These are phyloP conservation scores for rabbit (Oryctolagus cuniculus) DNA, from an alignment of 2,113 vertebrate genomes.

Conservation along the genomic window DNA sequence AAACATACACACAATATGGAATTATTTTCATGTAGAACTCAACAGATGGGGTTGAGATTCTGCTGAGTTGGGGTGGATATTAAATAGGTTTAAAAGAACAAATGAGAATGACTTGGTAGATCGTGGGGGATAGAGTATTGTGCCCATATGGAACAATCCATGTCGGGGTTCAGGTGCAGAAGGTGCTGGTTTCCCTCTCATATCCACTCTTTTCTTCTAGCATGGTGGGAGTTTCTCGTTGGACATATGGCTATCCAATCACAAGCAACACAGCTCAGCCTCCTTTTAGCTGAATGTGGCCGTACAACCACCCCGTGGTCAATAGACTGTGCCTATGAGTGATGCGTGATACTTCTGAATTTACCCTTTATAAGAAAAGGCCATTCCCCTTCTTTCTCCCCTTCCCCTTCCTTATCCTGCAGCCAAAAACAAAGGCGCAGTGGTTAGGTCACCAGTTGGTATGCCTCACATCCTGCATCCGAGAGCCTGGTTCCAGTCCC, in stretches of 20 bases:
- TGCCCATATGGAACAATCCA: not conserved
- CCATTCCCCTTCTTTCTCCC: not conserved
- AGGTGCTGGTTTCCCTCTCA: not conserved
- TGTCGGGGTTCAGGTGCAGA: not conserved
- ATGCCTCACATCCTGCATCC: too few relatives aligned
- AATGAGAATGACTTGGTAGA: conserved; percentile 25
- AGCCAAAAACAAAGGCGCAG: not conserved
- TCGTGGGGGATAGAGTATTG: not conserved
- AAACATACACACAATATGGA: conserved; percentile 76
- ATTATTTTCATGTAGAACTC: conserved; percentile 67
- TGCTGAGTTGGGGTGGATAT: conserved; percentile 50
- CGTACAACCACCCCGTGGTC: not conserved
- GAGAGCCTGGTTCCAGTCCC: too few relatives aligned
- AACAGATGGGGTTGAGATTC: conserved; percentile 66
- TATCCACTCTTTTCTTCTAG: not conserved
- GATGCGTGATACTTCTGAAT: not conserved
- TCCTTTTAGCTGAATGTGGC: not conserved
- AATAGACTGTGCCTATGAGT: not conserved
- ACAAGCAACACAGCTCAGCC: not conserved
- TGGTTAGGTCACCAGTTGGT: too few relatives aligned
- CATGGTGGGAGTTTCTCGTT: not conserved
- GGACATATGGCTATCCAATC: not conserved
- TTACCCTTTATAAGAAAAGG: not conserved
- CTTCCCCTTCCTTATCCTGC: not conserved
- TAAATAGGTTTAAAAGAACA: conserved; percentile 56